Conservation (phyloP, 2,797 vertebrate species). For the Ara ararauna region DNA sequence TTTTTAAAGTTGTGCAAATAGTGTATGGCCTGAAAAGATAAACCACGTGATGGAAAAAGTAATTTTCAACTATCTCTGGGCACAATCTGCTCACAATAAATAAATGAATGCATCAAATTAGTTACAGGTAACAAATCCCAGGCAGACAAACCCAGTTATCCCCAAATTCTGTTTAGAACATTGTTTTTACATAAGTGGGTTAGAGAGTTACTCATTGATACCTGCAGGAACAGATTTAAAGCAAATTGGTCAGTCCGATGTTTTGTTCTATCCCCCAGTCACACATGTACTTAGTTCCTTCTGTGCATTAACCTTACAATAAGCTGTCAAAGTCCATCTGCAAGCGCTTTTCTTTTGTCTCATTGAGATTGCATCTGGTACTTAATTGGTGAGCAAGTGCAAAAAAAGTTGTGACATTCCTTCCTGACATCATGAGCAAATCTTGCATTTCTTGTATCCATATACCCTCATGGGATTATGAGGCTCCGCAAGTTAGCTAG, state of each 20-base stretch:
- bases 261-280: not conserved
- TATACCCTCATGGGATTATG: not conserved
- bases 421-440: not conserved
- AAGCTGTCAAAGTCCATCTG: not conserved
- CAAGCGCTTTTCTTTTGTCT: not conserved
- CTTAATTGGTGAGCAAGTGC: not conserved
- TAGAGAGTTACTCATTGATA: not conserved
- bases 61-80: not conserved
- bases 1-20: not conserved
- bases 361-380: not conserved
- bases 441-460: not conserved
- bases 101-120: not conserved
- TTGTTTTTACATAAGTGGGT: accelerated
- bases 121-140: not conserved
- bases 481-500: not conserved
- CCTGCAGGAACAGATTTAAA: not conserved
- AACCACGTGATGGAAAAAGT: not conserved
- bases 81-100: not conserved
- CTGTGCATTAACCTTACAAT: not conserved
- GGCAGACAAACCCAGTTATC: not conserved
- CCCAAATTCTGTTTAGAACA: not conserved
- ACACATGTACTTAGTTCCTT: not conserved
- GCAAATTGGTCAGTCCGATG: not conserved
- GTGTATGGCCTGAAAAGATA: not conserved
- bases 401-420: not conserved